Base-by-base conservation (phyloP, 2,113 vertebrate species). In the Corvus cornix region DNA sequence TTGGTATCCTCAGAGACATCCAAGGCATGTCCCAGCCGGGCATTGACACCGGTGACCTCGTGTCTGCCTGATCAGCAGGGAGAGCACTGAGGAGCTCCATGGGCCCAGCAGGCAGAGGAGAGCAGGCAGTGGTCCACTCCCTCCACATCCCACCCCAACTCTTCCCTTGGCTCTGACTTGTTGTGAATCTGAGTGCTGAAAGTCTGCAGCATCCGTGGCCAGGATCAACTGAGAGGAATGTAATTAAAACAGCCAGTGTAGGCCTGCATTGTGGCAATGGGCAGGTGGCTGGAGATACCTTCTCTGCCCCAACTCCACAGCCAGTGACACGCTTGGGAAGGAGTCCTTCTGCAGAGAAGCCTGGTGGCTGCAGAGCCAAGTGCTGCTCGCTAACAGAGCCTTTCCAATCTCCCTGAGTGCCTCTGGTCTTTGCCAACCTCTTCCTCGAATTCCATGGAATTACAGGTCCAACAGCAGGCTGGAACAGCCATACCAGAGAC, bases 251-350 rank as follows among this genome's bases (percentile, higher is more conserved):
- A 84, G 46, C 33, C 2, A 1, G 11, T 3, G 2, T 4, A 33
- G 26, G 33, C 30, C 55, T 6, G 3, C 3, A 5, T 1, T 5
- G 4, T 0, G 2, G 63, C 3, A 3, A 9, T 3, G 27, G 17
- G 49, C 16, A 77, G 9, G 30, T 14, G 23, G 43, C 19, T 78
- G 77, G 66, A 53, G 58, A 43, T 16, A 35, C 4, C 44, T 56
- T 31, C 68, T 52, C 64, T 63, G 81, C 23, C 35, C 92, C 68
- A 49, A 52, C 46, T 26, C 13, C 20, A 24, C 1, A 0, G 16
- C 66, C 69, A 41, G n/a, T 48, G 23, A 49, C 18, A 49, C 1
- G 6, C n/a, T 62, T 28, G 13, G 15, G 66, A 53, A 79, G 53
- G 69, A 77, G 59, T 5, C 39, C 8, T 53, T 53, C 56, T 79